Evolutionary conservation across 2,797 vertebrate genomes (phyloP), one percentile per base, ranked within the genome.

Genomic region (Okamejei kenojei): DNA sequence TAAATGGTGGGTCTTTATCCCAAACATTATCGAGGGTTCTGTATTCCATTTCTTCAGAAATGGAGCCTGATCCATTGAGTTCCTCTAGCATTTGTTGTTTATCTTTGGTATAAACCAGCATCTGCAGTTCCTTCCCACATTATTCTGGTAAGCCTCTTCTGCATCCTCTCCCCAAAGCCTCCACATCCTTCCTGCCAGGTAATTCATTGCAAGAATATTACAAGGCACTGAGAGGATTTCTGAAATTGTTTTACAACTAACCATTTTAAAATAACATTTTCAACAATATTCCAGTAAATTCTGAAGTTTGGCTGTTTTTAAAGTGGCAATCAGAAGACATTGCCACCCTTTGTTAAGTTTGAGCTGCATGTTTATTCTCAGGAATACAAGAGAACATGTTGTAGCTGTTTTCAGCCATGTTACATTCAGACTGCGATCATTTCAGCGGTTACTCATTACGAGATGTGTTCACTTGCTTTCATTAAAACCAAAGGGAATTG

Each of bases 401-500:
- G 68, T 58, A 54, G 90, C 90, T 92, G 90, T 92, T 92, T 13
- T 74, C 71, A 73, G 90, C 23, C 45, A 92, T 73, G 71, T 74
- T 74, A 92, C 45, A 54, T 76, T 92, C 38, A 29, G 32, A 92
- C 68, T 92, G 71, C 54, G 76, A 26, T 91, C 35, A 91, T 91
- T 91, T 74, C 71, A 88, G 90, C 74, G 90, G 90, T 58, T 92
- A 74, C 35, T 92, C 90, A 92, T 92, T 93, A 78, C 35, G 80
- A 54, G 10, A 86, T 71, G 93, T 94, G 88, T 90, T 88, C 54
- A 95, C 93, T 73, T 84, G 93, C 78, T 93, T 95, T 93, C 93
- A 93, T 94, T 94, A 94, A 94, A 84, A 86, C 93, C 93, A 88
- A 90, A 73, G 93, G 94, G 90, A 95, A 95, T 94, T 93, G 86